phyloP scores from a whole-genome alignment of 2,888 invertebrate genomes.

The Cerceris ruficornis region DNA sequence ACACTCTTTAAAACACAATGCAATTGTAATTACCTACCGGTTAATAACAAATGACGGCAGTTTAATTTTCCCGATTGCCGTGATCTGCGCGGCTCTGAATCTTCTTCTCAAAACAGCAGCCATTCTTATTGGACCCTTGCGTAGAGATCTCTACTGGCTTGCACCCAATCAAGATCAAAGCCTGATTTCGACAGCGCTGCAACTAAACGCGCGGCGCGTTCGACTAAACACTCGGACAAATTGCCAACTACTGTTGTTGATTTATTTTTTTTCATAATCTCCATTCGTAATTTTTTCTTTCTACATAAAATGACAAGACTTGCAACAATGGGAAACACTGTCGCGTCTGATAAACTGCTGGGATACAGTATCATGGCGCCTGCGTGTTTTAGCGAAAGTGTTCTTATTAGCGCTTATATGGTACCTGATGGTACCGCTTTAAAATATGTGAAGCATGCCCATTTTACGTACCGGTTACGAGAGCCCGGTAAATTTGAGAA shows the following conservation, averaged over 20 bases:
- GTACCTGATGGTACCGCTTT: no score
- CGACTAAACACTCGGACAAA: conserved; percentile 34
- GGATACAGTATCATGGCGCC: conserved; percentile 5
- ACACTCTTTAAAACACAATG: conserved; percentile 35
- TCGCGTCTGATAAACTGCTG: conserved; percentile 19
- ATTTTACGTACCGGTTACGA: no score
- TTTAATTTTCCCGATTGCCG: conserved; percentile 72
- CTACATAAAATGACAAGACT: conserved; percentile 14
- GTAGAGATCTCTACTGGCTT: conserved; percentile 37
- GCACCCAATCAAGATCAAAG: conserved; percentile 47
- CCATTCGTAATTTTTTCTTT: conserved; percentile 41
- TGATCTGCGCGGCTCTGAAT: conserved; percentile 67
- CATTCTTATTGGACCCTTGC: conserved; percentile 74
- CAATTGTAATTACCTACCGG: conserved; percentile 63
- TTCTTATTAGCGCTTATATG: no score
- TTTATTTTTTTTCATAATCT: conserved; percentile 59
- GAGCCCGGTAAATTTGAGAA: no score
- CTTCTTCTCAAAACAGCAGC: conserved; percentile 77
- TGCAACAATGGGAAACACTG: conserved; percentile 32
- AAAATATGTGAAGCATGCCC: no score
- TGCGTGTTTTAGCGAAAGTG: not conserved
- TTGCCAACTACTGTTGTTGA: conserved; percentile 22
- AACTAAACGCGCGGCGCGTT: conserved; percentile 42
- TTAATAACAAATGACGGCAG: conserved; percentile 63
- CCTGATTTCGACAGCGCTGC: conserved; percentile 29